phyloP scores from a whole-genome alignment of 2,888 invertebrate genomes.

The Torymus aiolomorphi region DNA sequence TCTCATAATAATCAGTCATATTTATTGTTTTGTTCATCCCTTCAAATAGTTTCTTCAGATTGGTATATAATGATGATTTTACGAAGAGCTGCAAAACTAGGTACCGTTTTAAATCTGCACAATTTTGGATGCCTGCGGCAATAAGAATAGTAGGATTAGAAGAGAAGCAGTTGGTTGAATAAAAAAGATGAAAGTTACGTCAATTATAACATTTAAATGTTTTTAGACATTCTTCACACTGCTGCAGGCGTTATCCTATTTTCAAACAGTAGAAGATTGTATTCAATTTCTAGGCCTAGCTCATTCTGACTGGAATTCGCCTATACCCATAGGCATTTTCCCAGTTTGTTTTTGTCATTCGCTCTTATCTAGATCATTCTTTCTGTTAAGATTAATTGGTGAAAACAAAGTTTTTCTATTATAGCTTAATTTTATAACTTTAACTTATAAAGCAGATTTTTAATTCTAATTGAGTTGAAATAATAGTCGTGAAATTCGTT shows the following conservation, averaged over 20 bases:
- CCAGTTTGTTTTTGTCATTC: not conserved
- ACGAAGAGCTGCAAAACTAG: too few relatives aligned
- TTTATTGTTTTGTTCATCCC: too few relatives aligned
- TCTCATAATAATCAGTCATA: too few relatives aligned
- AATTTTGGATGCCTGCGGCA: too few relatives aligned
- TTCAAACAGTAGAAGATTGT: constrained; percentile 1
- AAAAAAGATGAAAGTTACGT: too few relatives aligned
- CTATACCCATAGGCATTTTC: constrained; percentile 6
- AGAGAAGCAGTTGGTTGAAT: too few relatives aligned
- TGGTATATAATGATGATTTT: too few relatives aligned
- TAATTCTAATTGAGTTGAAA: not conserved
- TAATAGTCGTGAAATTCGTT: not conserved
- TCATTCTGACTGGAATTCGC: not conserved
- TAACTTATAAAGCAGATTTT: not conserved
- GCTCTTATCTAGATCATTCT: not conserved
- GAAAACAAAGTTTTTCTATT: constrained; percentile 8
- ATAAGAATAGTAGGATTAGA: too few relatives aligned
- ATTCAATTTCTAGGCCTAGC: not conserved
- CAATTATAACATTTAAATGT: constrained; percentile 2
- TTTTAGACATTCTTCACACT: not conserved
- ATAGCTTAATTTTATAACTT: not conserved
- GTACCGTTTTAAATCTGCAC: too few relatives aligned
- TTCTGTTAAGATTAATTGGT: not conserved
- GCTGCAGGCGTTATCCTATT: constrained; percentile 8
- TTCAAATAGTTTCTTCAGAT: too few relatives aligned